Base-by-base conservation (phyloP, 2,113 vertebrate species). In the Nycticorax nycticorax region DNA sequence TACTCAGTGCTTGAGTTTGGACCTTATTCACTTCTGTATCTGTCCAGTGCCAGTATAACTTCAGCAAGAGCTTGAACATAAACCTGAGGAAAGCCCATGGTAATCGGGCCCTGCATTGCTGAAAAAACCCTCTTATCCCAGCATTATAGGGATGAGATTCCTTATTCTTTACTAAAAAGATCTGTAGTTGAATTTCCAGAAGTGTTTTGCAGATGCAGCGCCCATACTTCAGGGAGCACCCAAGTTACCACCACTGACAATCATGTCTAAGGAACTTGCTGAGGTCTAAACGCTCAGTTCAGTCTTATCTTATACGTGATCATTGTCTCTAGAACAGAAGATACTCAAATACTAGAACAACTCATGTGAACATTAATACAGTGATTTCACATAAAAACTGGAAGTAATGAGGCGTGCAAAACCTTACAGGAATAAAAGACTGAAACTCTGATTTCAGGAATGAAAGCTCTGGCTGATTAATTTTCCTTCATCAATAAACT, bases 321-420 rank as follows among this genome's bases (percentile, higher is more conserved):
- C 43, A 23, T 12, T 85, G 71, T 37, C 64, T 74, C 33, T 60
- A 66, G 71, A 84, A 64, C 3, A 69, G 77, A 67, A 80, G 47
- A 57, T 9, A 22, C 52, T 64, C 39, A 71, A 80, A 56, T 72
- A 74, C 35, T 50, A 59, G 53, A 86, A 72, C 26, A 83, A 81
- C 56, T 33, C 56, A 67, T 78, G 37, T 20, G 83, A 89, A 93
- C 89, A 95, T 85, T 89, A 78, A 88, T 76, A 56, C 16, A 72
- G 62, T 64, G 80, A 94, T 91, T 96, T 93, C 92, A 91, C 55
- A 14, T 28, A 66, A 64, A 92, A 93, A 80, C 56, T 72, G 53
- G 53, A 81, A 85, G 62, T 83, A 94, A 91, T 83, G 78, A 93
- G 77, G 78, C 39, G 37, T 88, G 87, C 27, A 92, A 92, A 93